Evolutionary conservation across 92 coral and sea anemone genomes (phyloP).

Genomic region (Umimayanthus kanabou): DNA sequence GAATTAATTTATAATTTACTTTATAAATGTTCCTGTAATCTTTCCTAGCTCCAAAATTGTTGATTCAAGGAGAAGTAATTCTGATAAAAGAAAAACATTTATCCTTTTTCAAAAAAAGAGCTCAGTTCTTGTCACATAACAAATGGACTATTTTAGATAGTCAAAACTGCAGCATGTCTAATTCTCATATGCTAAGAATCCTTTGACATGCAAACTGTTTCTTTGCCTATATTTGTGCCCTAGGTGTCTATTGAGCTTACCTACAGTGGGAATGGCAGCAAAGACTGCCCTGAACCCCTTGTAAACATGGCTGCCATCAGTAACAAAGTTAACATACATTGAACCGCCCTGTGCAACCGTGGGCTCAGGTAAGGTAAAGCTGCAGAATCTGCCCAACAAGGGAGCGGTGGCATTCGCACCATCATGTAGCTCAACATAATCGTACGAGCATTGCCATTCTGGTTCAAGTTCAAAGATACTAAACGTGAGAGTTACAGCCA

Average conservation of each 20-base stretch:
- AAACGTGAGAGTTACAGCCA: neutral
- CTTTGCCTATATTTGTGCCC: neutral
- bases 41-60: too few species aligned
- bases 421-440: neutral
- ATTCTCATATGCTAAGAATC: neutral
- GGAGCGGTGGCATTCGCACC: neutral
- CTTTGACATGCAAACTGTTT: neutral
- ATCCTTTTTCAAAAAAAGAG: too few species aligned
- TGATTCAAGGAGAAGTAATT: too few species aligned
- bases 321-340: constrained; percentile 15
- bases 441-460: neutral
- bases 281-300: neutral
- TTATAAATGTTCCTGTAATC: too few species aligned
- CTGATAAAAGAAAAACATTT: too few species aligned
- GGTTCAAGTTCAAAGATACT: neutral
- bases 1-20: too few species aligned
- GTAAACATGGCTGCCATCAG: neutral
- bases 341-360: constrained; percentile 3
- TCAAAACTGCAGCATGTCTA: neutral
- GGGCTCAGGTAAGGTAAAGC: neutral
- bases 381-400: constrained; percentile 3
- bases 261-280: neutral
- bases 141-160: too few species aligned
- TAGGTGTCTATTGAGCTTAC: neutral
- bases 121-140: too few species aligned